Conservation (phyloP, 35 echinoderm and acorn worm genomes). For the Eucidaris tribuloides region DNA sequence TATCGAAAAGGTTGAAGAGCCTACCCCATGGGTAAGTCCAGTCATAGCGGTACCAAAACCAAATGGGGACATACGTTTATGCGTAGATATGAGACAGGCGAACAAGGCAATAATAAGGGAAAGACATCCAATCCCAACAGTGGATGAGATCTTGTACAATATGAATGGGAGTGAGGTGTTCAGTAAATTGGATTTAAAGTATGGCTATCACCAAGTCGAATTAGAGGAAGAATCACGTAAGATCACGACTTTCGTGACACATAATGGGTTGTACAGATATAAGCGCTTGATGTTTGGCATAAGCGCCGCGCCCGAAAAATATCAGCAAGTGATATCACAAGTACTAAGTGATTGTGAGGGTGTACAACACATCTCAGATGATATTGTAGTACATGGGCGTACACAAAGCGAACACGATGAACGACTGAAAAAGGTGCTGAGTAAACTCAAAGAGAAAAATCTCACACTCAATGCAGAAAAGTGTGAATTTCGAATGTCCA, state of each 20-base stretch:
- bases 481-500: constrained; percentile 44
- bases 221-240: constrained; percentile 44
- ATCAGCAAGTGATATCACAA: constrained; percentile 70
- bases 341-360: constrained; percentile 54
- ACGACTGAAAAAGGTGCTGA: constrained; percentile 32
- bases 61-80: constrained; percentile 63
- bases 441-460: constrained; percentile 44
- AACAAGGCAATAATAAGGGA: constrained; percentile 55
- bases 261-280: constrained; percentile 61
- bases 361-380: constrained; percentile 65
- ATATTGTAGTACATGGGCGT: constrained; percentile 58
- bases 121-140: constrained; percentile 68
- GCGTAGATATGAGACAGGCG: constrained; percentile 67
- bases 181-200: constrained; percentile 74
- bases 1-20: constrained; percentile 64
- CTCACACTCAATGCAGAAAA: constrained; percentile 58
- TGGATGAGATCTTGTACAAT: constrained; percentile 66
- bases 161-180: constrained; percentile 68
- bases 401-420: constrained; percentile 43
- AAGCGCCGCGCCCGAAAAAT: constrained; percentile 64
- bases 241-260: constrained; percentile 72
- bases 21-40: constrained; percentile 64
- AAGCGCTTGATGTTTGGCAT: constrained; percentile 71
- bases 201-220: constrained; percentile 73
- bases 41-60: constrained; percentile 80